phyloP scores from a whole-genome alignment of 2,113 vertebrate genomes.

The Pelecanus crispus region DNA sequence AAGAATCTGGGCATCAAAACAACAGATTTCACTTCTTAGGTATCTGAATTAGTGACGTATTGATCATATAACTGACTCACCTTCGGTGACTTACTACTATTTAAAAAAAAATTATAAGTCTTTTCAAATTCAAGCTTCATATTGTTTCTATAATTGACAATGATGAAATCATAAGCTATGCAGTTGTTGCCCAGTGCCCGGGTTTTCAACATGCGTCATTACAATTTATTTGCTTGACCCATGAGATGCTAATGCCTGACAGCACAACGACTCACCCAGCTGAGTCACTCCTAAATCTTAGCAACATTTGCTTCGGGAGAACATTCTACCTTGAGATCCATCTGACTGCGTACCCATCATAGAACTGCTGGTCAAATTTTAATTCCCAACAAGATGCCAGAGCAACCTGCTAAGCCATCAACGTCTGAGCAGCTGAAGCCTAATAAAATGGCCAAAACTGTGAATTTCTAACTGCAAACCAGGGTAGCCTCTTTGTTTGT shows the following conservation, averaged over 20 bases:
- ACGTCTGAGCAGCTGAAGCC: not conserved
- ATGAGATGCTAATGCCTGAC: not conserved
- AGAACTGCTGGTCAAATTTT: not conserved
- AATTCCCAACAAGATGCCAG: not conserved
- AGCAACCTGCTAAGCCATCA: not conserved
- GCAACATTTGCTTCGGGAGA: not conserved
- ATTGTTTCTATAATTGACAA: not conserved
- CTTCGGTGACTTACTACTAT: not conserved
- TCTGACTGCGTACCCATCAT: not conserved
- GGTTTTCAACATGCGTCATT: not conserved
- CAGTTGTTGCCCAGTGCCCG: not conserved
- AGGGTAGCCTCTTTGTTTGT: not conserved
- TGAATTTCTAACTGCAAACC: not conserved
- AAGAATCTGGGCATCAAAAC: not conserved
- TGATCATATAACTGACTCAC: not conserved
- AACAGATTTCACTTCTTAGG: not conserved
- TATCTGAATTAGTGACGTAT: not conserved
- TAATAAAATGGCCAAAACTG: not conserved
- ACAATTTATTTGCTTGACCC: constrained; percentile 14
- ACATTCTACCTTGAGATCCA: not conserved
- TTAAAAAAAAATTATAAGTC: not conserved
- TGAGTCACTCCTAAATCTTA: constrained; percentile 12
- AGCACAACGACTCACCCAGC: not conserved
- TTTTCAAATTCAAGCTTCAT: not conserved
- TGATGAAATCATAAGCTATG: not conserved